phyloP scores from a whole-genome alignment of 2,113 vertebrate species.

The Tichodroma muraria region DNA sequence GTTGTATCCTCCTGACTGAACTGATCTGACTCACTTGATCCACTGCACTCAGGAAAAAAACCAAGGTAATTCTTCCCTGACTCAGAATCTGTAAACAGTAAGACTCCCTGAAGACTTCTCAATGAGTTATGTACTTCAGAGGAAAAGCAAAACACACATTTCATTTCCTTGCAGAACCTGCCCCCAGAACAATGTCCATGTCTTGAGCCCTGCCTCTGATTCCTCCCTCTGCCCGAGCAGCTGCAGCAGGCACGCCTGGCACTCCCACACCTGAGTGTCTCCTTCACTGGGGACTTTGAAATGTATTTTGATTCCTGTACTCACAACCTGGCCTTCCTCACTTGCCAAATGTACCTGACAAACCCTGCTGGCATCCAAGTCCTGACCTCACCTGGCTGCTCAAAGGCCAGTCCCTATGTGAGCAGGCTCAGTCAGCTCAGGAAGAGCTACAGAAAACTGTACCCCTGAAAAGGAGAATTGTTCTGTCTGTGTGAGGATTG shows the following conservation, averaged over 20 bases:
- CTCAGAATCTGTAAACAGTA: background rate
- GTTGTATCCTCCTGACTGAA: background rate
- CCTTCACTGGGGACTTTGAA: background rate
- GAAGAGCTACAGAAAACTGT: background rate
- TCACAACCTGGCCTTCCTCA: background rate
- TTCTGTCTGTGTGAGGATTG: background rate
- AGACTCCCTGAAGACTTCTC: background rate
- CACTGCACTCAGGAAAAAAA: background rate
- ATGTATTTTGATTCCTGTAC: background rate
- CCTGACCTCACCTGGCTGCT: background rate
- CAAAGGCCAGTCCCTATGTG: background rate
- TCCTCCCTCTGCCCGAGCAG: background rate
- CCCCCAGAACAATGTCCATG: rapidly evolving
- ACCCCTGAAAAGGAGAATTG: background rate
- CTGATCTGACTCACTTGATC: background rate
- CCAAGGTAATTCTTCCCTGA: background rate
- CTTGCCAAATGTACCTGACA: background rate
- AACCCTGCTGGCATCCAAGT: background rate
- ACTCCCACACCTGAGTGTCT: background rate
- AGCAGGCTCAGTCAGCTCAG: background rate
- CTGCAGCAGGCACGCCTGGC: background rate
- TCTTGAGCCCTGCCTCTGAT: background rate
- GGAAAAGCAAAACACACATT: background rate
- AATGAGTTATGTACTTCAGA: background rate
- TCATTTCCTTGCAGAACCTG: background rate